phyloP scores from a whole-genome alignment of 2,888 invertebrate genomes.

The Cerastis leucographa region DNA sequence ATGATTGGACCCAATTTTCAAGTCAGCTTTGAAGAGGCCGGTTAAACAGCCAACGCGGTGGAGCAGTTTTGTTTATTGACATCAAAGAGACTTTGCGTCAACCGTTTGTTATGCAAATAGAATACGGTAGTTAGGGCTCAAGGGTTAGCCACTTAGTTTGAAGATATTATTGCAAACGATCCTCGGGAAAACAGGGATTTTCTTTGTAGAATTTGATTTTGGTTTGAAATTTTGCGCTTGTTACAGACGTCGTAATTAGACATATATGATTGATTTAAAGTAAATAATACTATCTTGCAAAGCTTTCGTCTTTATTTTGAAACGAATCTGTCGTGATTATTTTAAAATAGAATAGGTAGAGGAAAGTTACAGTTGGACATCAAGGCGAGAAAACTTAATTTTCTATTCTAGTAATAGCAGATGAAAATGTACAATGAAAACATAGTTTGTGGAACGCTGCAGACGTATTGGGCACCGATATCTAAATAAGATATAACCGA shows the following conservation, averaged over 20 bases:
- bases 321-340: neutral
- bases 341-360: neutral
- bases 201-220: constrained; percentile 29
- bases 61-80: constrained; percentile 67
- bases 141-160: constrained; percentile 57
- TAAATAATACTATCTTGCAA: no score
- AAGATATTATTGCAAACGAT: constrained; percentile 51
- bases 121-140: constrained; percentile 60
- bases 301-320: no score
- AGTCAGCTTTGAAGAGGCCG: constrained; percentile 53
- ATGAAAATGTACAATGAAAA: no score
- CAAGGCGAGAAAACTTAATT: no score
- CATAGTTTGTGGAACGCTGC: no score
- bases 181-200: constrained; percentile 26
- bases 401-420: no score
- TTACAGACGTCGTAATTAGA: no score
- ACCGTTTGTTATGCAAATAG: constrained; percentile 68
- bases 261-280: no score
- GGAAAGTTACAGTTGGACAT: neutral
- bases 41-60: constrained; percentile 56
- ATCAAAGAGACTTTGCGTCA: constrained; percentile 62
- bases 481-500: neutral
- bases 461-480: no score
- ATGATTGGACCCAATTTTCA: constrained; percentile 57
- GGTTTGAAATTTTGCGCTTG: constrained; percentile 15